Conservation (phyloP, 2,888 invertebrate genomes). For the Harpalus rufipes region DNA sequence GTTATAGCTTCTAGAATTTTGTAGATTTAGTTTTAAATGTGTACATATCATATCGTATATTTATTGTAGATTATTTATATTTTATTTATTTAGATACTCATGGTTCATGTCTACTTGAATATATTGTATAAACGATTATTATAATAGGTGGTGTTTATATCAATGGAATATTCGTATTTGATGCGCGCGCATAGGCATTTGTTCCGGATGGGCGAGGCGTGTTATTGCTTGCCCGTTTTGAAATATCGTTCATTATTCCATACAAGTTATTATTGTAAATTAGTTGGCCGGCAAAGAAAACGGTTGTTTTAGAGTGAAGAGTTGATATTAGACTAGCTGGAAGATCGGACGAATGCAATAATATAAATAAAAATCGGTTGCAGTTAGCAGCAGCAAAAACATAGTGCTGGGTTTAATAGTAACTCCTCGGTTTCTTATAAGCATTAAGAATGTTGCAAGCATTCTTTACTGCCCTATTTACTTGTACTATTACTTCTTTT, state of each 20-base stretch:
- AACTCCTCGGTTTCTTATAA: conserved; percentile 55
- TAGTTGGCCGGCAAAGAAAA: conserved; percentile 54
- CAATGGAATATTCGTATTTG: conserved; percentile 43
- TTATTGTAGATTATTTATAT: conserved; percentile 45
- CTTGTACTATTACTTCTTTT: background rate
- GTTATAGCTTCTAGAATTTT: conserved; percentile 27
- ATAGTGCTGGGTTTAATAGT: conserved; percentile 64
- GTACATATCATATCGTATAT: conserved; percentile 49
- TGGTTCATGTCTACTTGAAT: conserved; percentile 38
- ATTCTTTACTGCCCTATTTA: conserved; percentile 42
- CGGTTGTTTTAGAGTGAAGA: conserved; percentile 64
- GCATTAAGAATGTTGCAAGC: conserved; percentile 28
- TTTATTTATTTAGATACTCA: conserved; percentile 38
- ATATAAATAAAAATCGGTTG: conserved; percentile 59
- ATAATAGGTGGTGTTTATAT: conserved; percentile 4
- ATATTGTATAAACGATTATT: conserved; percentile 36
- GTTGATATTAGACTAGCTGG: conserved; percentile 64
- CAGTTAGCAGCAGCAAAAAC: conserved; percentile 65
- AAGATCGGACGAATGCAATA: conserved; percentile 66
- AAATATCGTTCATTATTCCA: conserved; percentile 61
- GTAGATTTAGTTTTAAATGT: conserved; percentile 48
- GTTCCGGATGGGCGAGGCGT: conserved; percentile 53
- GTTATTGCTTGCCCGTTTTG: conserved; percentile 24
- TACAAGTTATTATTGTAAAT: conserved; percentile 45
- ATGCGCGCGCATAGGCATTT: conserved; percentile 52